Conservation (phyloP, 1,140 invertebrate genomes). For the Ceratitis capitata region DNA sequence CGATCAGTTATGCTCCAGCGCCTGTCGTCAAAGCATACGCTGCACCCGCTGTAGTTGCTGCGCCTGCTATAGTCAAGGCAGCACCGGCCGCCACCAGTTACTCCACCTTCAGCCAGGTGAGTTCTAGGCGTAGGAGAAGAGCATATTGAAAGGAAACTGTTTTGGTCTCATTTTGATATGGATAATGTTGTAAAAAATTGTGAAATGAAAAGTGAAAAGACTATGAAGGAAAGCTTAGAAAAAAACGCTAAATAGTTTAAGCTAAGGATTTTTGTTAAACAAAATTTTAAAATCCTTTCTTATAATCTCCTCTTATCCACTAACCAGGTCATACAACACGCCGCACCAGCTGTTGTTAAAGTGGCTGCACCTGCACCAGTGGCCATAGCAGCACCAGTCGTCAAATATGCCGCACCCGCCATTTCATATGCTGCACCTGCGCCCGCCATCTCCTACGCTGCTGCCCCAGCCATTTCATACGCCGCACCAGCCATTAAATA, state of each 20-base stretch:
- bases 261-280: neutral
- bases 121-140: neutral
- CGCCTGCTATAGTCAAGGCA: constrained; percentile 41
- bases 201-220: no score
- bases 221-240: neutral
- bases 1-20: constrained; percentile 52
- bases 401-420: constrained; percentile 52
- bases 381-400: constrained; percentile 47
- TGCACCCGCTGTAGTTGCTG: constrained; percentile 51
- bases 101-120: constrained; percentile 57
- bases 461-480: constrained; percentile 27
- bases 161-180: no score
- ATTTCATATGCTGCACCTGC: constrained; percentile 36
- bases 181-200: no score
- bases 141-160: no score
- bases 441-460: constrained; percentile 12
- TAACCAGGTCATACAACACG: neutral
- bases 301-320: neutral
- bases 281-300: neutral
- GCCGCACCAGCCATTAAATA: constrained; percentile 41
- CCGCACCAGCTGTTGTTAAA: constrained; percentile 41
- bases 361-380: constrained; percentile 48
- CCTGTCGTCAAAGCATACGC: constrained; percentile 48
- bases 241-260: neutral
- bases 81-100: constrained; percentile 51